A percentile compares a stretch with the other conserved stretches of the same genome.
Evolutionary conservation across 2,113 vertebrate species (phyloP).

Genomic region (Engraulis encrasicolus): DNA sequence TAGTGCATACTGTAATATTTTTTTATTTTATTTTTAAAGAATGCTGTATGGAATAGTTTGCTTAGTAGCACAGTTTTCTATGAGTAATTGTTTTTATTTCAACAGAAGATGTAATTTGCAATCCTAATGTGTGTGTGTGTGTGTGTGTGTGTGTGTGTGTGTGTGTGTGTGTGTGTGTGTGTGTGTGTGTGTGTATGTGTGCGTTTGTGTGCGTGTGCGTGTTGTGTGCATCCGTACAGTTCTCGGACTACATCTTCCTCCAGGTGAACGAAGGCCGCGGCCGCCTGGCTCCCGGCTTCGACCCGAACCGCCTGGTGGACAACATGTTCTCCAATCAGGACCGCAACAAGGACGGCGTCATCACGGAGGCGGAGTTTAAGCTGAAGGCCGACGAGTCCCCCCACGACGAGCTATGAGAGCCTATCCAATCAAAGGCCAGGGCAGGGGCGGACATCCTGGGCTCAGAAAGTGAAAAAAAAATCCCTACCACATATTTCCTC

Average conservation of each 20-base stretch:
- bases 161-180: background rate
- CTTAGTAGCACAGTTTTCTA: background rate
- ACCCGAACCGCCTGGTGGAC: constrained; percentile 87
- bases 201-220: background rate
- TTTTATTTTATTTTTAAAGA: no score
- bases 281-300: constrained; percentile 92
- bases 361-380: constrained; percentile 91
- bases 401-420: constrained; percentile 90
- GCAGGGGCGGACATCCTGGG: no score
- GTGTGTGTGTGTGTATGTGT: background rate
- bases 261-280: constrained; percentile 91
- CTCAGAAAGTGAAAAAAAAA: no score
- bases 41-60: background rate
- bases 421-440: no score
- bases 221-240: constrained; percentile 61
- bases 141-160: background rate
- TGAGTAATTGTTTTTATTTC: background rate
- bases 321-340: constrained; percentile 99
- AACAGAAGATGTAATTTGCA: background rate
- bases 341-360: constrained; percentile 89
- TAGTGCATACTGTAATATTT: no score
- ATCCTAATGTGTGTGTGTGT: no score
- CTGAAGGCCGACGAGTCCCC: constrained; percentile 90
- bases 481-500: no score
- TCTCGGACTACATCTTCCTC: constrained; percentile 88